phyloP scores from a whole-genome alignment of 2,888 invertebrate genomes.

The Crioceris asparagi region DNA sequence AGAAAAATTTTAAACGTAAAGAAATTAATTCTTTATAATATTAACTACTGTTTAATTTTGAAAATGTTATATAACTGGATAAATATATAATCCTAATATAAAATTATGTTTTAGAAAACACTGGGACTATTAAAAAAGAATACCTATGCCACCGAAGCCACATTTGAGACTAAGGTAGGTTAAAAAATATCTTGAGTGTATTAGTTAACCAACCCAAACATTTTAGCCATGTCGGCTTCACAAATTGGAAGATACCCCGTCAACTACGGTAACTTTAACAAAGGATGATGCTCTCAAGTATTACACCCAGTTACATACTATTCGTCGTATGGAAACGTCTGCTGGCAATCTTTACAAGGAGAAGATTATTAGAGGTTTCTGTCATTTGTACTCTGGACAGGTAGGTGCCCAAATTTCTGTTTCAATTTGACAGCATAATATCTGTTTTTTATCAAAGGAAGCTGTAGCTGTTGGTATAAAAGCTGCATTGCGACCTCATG shows the following conservation, averaged over 20 bases:
- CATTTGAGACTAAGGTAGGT: slow-evolving; percentile 49
- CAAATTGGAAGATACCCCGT: slow-evolving; percentile 77
- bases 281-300: slow-evolving; percentile 76
- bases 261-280: slow-evolving; percentile 58
- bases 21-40: slow-evolving; percentile 1
- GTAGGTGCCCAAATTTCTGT: slow-evolving; percentile 35
- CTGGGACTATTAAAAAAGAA: slow-evolving; percentile 30
- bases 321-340: slow-evolving; percentile 90
- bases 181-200: background rate
- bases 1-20: background rate
- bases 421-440: background rate
- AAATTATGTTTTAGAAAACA: slow-evolving; percentile 29
- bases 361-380: slow-evolving; percentile 92
- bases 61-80: background rate
- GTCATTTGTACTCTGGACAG: slow-evolving; percentile 95
- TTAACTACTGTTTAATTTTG: background rate
- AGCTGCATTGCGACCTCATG: slow-evolving; percentile 69
- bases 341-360: slow-evolving; percentile 95
- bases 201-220: slow-evolving; percentile 3
- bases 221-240: slow-evolving; percentile 80
- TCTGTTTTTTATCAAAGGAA: slow-evolving; percentile 37
- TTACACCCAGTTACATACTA: slow-evolving; percentile 68
- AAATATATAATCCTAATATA: background rate
- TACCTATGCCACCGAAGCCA: slow-evolving; percentile 49
- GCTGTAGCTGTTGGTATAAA: slow-evolving; percentile 86